Base-by-base conservation (phyloP, 2,888 invertebrate genomes). In the Micoletzkya japonica region DNA sequence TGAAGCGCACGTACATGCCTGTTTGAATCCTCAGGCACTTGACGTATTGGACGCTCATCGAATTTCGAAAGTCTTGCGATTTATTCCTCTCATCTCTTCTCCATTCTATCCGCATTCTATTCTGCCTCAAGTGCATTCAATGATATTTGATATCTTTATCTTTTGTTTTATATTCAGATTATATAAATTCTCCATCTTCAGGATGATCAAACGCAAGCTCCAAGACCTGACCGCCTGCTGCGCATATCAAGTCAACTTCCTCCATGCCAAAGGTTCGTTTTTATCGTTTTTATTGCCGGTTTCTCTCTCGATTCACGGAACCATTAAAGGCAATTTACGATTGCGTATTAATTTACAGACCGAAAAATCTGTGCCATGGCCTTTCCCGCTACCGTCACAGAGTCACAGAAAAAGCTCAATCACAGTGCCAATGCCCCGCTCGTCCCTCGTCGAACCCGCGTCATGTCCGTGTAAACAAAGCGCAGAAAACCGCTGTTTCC, bases 221-320 rank as follows among this genome's bases (percentile, higher is more conserved):
- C 82, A 82, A 72, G 81, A 82, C 66, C 67, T 82, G 68, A 80
- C 81, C 2, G 80, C 82, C 7, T 82, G 81, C 69, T 82, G 82
- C 71, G 78, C 82, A 14, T 82, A 82, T 74, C 76, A 82, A 58
- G 76, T 82, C 61, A 77, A 80, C 61, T 82, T 81, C 67, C 75
- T 82, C 49, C 82, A 82, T 63, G 77, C 80, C 49, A 80, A 82
- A 76, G 76, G 82, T 82, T 44, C 3, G 64, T 49, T n/a, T 49
- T 39, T 26, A 14, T 3, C 37, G 0, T 20, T 36, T 1, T 17
- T 28, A 24, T 66, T 28, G 0, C 20, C n/a, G 20, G 39, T 20
- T 49, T 63, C 50, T 17, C 44, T 39, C 60, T 2, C 2, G 28
- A 24, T 28, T 44, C 44, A 44, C 14, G 44, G 44, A n/a, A n/a